phyloP scores from a whole-genome alignment of 2,888 invertebrate species.

The Drosophila antonietae region DNA sequence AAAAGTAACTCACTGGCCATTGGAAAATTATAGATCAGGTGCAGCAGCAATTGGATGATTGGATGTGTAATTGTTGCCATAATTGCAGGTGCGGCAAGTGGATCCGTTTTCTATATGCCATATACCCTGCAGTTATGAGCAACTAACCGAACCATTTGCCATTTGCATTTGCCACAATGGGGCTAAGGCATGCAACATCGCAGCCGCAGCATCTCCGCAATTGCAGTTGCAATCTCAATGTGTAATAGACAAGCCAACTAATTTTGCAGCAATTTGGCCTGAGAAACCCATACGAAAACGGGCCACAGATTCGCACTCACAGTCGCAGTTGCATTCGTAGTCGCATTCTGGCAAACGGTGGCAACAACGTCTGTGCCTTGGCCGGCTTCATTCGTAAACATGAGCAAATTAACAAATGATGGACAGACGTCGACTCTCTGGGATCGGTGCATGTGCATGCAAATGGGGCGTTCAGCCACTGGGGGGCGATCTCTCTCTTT shows the following conservation, averaged over 20 bases:
- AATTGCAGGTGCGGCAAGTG: slow-evolving; percentile 76
- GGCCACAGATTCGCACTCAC: slow-evolving; percentile 14
- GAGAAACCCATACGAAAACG: slow-evolving; percentile 65
- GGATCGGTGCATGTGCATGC: slow-evolving; percentile 49
- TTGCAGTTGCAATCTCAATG: slow-evolving; percentile 68
- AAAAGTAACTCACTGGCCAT: slow-evolving; percentile 77
- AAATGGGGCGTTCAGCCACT: slow-evolving; percentile 68
- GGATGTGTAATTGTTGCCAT: slow-evolving; percentile 62
- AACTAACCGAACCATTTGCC: slow-evolving; percentile 74
- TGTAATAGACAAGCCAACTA: slow-evolving; percentile 79
- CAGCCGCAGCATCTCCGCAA: slow-evolving; percentile 38
- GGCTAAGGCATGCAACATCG: slow-evolving; percentile 60
- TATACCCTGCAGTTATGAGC: slow-evolving; percentile 79
- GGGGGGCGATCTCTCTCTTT: slow-evolving; percentile 60
- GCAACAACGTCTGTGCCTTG: slow-evolving; percentile 52
- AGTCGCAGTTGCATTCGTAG: slow-evolving; percentile 1
- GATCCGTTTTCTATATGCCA: slow-evolving; percentile 64
- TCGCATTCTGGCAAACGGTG: slow-evolving; percentile 63
- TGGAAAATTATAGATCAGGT: slow-evolving; percentile 77
- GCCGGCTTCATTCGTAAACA: slow-evolving; percentile 40
- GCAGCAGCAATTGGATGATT: slow-evolving; percentile 68
- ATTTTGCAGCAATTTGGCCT: slow-evolving; percentile 75
- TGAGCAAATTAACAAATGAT: slow-evolving; percentile 82
- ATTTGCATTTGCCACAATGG: slow-evolving; percentile 48
- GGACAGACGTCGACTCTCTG: slow-evolving; percentile 72